Conservation (phyloP, 2,113 vertebrate species). For the Actenoides hombroni region DNA sequence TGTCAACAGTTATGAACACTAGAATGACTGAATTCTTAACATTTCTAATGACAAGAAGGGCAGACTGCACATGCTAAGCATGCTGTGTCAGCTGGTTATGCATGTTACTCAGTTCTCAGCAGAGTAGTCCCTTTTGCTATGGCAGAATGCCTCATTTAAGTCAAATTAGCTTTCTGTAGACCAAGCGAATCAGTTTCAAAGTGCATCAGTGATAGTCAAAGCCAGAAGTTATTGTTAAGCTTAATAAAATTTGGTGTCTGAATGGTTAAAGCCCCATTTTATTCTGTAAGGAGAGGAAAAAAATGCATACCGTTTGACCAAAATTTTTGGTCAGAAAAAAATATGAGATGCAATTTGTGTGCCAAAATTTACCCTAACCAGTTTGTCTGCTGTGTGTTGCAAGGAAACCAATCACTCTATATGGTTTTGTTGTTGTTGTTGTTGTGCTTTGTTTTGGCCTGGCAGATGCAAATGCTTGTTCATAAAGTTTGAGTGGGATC, state of each 20-base stretch:
- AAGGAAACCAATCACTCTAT: neutral
- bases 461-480: neutral
- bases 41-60: neutral
- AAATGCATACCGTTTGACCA: neutral
- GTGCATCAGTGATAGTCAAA: neutral
- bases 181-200: neutral
- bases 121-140: neutral
- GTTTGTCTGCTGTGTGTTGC: neutral
- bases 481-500: neutral
- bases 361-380: neutral
- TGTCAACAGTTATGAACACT: neutral
- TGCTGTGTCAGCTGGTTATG: neutral
- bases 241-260: neutral
- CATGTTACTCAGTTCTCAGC: neutral
- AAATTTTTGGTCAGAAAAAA: neutral
- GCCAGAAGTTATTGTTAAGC: neutral
- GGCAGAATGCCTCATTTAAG: neutral
- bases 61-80: neutral
- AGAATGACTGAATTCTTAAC: neutral
- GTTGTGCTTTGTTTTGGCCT: neutral
- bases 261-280: neutral
- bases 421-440: neutral
- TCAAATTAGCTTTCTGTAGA: neutral
- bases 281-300: neutral
- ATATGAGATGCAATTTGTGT: neutral